Evolutionary conservation across 2,888 invertebrate species (phyloP).

Genomic region (Tortricodes alternella): DNA sequence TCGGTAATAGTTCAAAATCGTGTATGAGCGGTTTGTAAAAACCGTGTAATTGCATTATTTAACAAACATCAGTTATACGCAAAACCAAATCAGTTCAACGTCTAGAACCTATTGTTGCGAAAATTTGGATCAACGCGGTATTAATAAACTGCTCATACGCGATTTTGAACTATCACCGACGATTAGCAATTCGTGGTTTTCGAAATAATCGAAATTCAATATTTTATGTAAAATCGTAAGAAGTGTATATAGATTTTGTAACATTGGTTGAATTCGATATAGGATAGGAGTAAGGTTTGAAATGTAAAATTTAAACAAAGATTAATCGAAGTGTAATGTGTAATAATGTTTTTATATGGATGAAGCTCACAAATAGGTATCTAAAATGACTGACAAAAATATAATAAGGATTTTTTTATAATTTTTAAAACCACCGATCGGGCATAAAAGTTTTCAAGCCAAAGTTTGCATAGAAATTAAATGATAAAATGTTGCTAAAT

Average conservation of each 20-base stretch:
- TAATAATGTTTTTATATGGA: neutral
- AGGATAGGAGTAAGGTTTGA: slow-evolving; percentile 7
- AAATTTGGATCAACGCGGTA: too few relatives aligned
- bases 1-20: too few relatives aligned
- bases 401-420: neutral
- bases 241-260: slow-evolving; percentile 16
- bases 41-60: too few relatives aligned
- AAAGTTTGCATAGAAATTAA: slow-evolving; percentile 16
- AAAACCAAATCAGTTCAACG: too few relatives aligned
- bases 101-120: too few relatives aligned
- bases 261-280: slow-evolving; percentile 5
- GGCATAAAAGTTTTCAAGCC: slow-evolving; percentile 10
- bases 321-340: neutral
- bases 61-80: too few relatives aligned
- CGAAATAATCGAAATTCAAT: slow-evolving; percentile 3
- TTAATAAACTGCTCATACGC: too few relatives aligned
- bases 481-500: neutral
- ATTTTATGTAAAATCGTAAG: slow-evolving; percentile 5
- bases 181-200: slow-evolving; percentile 4
- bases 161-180: too few relatives aligned
- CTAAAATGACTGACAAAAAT: neutral
- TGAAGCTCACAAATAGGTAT: slow-evolving; percentile 13
- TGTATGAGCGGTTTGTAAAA: too few relatives aligned
- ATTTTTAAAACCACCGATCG: slow-evolving; percentile 18
- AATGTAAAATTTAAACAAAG: slow-evolving; percentile 7